Evolutionary conservation across 2,113 vertebrate species (phyloP).

Genomic region (Pyxicephalus adspersus): DNA sequence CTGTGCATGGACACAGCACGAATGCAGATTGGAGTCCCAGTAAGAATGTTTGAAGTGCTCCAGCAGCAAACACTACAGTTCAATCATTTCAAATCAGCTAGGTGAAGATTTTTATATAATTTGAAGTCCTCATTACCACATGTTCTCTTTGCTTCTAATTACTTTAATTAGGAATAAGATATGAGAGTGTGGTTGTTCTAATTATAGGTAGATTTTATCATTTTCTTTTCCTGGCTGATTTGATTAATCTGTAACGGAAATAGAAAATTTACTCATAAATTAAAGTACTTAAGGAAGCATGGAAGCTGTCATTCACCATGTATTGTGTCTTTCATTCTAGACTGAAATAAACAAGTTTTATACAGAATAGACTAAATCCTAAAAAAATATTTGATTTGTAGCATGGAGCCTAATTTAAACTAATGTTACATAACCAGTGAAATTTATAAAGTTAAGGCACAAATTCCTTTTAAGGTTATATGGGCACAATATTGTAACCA

Average conservation of each 20-base stretch:
- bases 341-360: background rate
- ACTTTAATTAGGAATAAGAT: slow-evolving; percentile 68
- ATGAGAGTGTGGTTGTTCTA: slow-evolving; percentile 62
- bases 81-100: slow-evolving; percentile 59
- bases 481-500: too few species aligned
- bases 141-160: slow-evolving; percentile 62
- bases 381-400: slow-evolving; percentile 8
- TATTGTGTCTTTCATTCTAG: slow-evolving; percentile 10
- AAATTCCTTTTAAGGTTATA: too few species aligned
- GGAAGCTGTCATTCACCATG: slow-evolving; percentile 38
- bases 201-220: slow-evolving; percentile 67
- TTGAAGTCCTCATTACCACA: slow-evolving; percentile 61
- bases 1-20: background rate
- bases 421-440: too few species aligned
- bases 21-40: slow-evolving; percentile 48
- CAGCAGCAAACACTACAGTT: slow-evolving; percentile 45
- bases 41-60: slow-evolving; percentile 14
- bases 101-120: slow-evolving; percentile 59
- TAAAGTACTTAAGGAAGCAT: slow-evolving; percentile 60
- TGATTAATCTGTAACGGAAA: slow-evolving; percentile 69
- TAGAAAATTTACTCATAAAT: slow-evolving; percentile 58
- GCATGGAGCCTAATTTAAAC: too few species aligned
- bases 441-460: too few species aligned
- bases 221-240: slow-evolving; percentile 60
- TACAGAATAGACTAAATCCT: background rate